Conservation (phyloP, 2,113 vertebrate genomes). For the Crotophaga sulcirostris region DNA sequence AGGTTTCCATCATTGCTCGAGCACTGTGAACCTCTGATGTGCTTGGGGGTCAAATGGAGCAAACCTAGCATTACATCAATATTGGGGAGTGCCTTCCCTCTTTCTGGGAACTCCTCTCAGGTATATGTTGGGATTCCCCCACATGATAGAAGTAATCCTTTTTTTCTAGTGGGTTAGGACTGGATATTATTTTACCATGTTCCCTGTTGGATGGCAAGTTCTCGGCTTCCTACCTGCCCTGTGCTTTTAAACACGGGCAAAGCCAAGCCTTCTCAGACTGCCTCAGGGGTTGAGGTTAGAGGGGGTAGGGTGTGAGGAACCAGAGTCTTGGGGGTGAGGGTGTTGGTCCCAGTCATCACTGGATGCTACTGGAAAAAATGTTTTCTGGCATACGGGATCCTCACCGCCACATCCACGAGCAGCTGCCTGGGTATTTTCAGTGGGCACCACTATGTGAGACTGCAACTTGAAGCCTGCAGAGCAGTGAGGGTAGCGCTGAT, state of each 20-base stretch:
- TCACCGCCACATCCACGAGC: background rate
- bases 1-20: background rate
- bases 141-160: background rate
- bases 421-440: background rate
- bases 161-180: background rate
- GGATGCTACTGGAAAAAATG: accelerated
- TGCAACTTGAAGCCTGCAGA: background rate
- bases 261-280: background rate
- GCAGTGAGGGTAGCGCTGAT: accelerated
- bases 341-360: background rate
- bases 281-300: background rate
- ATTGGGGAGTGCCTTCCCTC: background rate
- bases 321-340: background rate
- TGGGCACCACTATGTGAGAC: accelerated
- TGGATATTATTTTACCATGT: background rate
- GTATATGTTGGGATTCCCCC: background rate
- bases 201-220: background rate
- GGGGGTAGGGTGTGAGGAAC: background rate
- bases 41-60: background rate
- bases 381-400: background rate
- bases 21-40: background rate
- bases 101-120: background rate
- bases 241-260: background rate
- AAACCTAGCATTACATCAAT: background rate
- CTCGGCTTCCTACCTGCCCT: background rate